A percentile compares a stretch with the other conserved stretches of the same genome.
Evolutionary conservation across 1,140 invertebrate species (phyloP).

Genomic region (Papilio xuthus): DNA sequence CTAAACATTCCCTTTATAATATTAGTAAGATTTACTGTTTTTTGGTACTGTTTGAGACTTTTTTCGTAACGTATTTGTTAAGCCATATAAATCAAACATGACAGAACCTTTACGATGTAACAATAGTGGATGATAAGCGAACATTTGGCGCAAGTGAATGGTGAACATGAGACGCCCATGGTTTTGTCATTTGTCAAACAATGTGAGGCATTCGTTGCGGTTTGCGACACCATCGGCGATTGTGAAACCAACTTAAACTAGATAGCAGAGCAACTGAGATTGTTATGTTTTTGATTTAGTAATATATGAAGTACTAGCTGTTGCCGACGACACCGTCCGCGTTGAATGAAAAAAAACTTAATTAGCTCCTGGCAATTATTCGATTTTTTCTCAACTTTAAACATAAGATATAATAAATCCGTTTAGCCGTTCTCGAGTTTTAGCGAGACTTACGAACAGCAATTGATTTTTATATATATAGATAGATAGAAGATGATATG

Average conservation of each 20-base stretch:
- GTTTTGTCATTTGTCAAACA: conserved; percentile 64
- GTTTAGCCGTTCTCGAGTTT: too few species aligned
- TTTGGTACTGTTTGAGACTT: not conserved
- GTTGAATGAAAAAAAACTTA: too few species aligned
- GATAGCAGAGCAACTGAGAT: conserved; percentile 2
- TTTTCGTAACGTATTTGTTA: conserved; percentile 28
- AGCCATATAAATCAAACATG: conserved; percentile 12
- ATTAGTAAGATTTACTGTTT: too few species aligned
- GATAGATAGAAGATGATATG: too few species aligned
- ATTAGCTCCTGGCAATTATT: too few species aligned
- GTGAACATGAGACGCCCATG: conserved; percentile 40
- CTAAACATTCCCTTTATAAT: too few species aligned
- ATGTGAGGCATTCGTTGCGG: conserved; percentile 56
- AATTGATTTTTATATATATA: too few species aligned
- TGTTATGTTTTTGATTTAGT: conserved; percentile 26
- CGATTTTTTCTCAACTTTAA: too few species aligned
- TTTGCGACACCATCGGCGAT: conserved; percentile 56
- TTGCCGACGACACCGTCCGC: too few species aligned
- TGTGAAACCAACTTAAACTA: conserved; percentile 45
- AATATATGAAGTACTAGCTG: too few species aligned
- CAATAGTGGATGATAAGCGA: conserved; percentile 45
- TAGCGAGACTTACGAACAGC: too few species aligned
- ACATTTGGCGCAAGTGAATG: conserved; percentile 41
- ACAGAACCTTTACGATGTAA: not conserved
- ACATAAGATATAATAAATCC: too few species aligned